A percentile compares a stretch with the other conserved stretches of the same genome.
These are phyloP conservation scores for Spodoptera picta DNA, from an alignment of 2,888 invertebrate genomes.

Conservation along the genomic window DNA sequence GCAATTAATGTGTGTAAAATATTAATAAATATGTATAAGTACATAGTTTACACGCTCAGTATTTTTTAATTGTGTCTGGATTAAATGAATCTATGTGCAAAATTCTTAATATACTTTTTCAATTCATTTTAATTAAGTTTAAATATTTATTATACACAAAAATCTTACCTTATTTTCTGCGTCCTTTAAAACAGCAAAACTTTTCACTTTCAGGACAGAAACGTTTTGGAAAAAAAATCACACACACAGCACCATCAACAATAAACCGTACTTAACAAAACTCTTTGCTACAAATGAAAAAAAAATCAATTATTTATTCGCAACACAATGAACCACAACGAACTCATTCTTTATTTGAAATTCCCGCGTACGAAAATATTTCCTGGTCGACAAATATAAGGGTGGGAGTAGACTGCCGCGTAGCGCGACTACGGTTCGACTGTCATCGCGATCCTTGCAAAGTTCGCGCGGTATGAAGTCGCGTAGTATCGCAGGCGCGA, in stretches of 20 bases:
- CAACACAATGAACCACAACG: constrained; percentile 47
- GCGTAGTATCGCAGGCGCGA: constrained; percentile 65
- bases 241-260: constrained; percentile 47
- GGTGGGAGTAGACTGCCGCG: constrained; percentile 63
- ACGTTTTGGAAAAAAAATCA: constrained; percentile 32
- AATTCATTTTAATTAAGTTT: no score
- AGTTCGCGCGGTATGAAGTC: constrained; percentile 24
- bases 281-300: constrained; percentile 20
- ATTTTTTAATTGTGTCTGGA: no score
- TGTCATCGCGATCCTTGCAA: constrained; percentile 46
- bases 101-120: no score
- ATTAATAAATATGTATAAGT: no score
- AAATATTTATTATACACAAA: neutral
- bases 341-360: constrained; percentile 59
- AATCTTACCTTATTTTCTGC: constrained; percentile 43
- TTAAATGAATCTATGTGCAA: no score
- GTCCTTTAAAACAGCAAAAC: constrained; percentile 20
- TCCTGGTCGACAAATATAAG: constrained; percentile 45
- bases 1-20: no score
- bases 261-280: constrained; percentile 28
- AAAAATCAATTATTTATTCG: constrained; percentile 30
- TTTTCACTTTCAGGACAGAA: constrained; percentile 8
- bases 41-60: no score
- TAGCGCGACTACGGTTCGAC: constrained; percentile 63
- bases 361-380: constrained; percentile 57